Base-by-base conservation (phyloP, 2,113 vertebrate genomes). In the Cromileptes altivelis region DNA sequence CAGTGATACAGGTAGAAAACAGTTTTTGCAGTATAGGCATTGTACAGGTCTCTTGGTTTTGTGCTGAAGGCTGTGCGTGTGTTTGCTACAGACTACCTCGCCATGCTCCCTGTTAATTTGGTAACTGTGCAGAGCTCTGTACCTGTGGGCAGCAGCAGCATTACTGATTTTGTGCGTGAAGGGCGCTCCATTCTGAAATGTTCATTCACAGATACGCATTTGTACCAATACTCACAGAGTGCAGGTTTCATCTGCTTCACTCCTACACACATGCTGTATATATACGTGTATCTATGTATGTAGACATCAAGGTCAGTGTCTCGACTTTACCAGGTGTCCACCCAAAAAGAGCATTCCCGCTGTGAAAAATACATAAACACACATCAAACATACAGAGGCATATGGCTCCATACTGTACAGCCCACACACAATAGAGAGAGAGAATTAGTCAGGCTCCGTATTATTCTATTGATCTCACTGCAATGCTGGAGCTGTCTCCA, bases 381-480 rank as follows among this genome's bases (percentile, higher is more conserved):
- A 74, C 40, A 75, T 77, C 42, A 77, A 69, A 71, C 70, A 57
- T 49, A 67, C 27, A 42, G 60, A 25, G 62, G 45, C 61, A 71
- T 80, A 77, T 64, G 70, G 62, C 40, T 82, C 18, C 27, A 58
- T 74, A 74, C 60, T 1, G 45, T 17, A 33, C 69, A 85, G 50
- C 71, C 65, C 75, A 71, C 82, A 78, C 73, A 85, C 53, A 70
- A 68, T 63, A 71, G 40, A 81, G 56, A 72, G 56, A 72, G 27
- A 72, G 75, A 85, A 85, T 84, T 80, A 86, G 57, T 78, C 80
- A 47, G 60, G 67, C 75, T 81, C 56, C 73, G 70, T 78, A 25
- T 78, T 75, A 70, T 80, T 85, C 23, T 83, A 87, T 87, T 85
- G 88, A 92, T 91, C 84, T 82, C 5, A 3, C 72, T 87, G 90